Evolutionary conservation across 2,888 invertebrate species (phyloP), one percentile per base, ranked within the genome.

Genomic region (Polietes domitor): DNA sequence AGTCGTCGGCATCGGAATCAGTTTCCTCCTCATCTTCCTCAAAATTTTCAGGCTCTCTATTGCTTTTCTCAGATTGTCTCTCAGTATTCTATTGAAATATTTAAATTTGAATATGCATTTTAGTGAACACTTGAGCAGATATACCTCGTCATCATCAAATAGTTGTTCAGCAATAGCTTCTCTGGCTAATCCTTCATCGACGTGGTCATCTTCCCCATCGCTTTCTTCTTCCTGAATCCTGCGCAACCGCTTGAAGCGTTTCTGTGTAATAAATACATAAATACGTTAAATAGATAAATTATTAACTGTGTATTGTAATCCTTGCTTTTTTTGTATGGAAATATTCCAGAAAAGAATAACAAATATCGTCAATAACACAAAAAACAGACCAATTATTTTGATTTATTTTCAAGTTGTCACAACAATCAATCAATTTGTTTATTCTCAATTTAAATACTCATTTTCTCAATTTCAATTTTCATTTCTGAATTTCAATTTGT

Each of bases 1-100:
- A 99, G 91, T 98, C 98, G 93, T 98, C 98, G 3, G 97, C 96
- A 91, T 97, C 97, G 0, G 97, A 97, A 87, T 95, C 95, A 84
- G 97, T 96, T 82, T 96, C 94, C 87, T 97, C 97, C 47, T 96
- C 96, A 85, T 96, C 97, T 85, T 95, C 96, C 72, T 95, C 94
- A 50, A 89, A 90, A 61, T 88, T 80, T 37, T 90, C 90, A 0
- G 93, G 93, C 1, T 94, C 94, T 9, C 95, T 93, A 50, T 95
- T 94, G 86, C 94, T 94, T 1, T 94, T 92, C 89, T 96, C 96
- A 24, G 96, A 96, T 61, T 95, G 94, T 80, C 95, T 93, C 88
- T 97, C 97, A 86, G 96, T 96, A 89, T 97, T 97, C 96, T 97
- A 21, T 37, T 17, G 1, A 41, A 43, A 78, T 0, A 55, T 24